A percentile compares a stretch with the other conserved stretches of the same genome.
Evolutionary conservation across 2,888 invertebrate species (phyloP).

Genomic region (Dermolepida albohirtum): DNA sequence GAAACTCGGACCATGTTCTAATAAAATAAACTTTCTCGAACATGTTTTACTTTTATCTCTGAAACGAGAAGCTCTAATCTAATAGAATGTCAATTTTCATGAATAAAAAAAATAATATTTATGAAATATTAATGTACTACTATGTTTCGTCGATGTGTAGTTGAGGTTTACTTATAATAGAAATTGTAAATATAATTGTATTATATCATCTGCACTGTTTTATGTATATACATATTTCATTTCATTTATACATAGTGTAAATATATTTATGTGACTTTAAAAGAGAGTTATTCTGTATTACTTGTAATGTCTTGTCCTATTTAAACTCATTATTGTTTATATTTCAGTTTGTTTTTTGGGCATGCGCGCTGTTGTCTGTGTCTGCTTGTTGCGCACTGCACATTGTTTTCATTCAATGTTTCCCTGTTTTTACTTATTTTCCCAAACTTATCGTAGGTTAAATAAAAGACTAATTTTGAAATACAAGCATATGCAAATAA

Average conservation of each 20-base stretch:
- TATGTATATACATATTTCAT: slow-evolving; percentile 20
- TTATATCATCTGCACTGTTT: too few relatives aligned
- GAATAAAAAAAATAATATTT: too few relatives aligned
- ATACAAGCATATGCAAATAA: too few relatives aligned
- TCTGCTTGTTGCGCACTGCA: slow-evolving; percentile 54
- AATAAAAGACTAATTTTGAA: background rate
- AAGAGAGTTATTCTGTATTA: slow-evolving; percentile 14
- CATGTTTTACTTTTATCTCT: too few relatives aligned
- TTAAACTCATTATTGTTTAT: slow-evolving; percentile 16
- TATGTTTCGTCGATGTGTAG: too few relatives aligned
- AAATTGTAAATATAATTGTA: too few relatives aligned
- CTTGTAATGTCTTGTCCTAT: slow-evolving; percentile 19
- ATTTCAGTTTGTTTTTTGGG: slow-evolving; percentile 24
- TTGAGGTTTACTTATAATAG: too few relatives aligned
- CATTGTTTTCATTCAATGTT: slow-evolving; percentile 26
- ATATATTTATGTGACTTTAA: slow-evolving; percentile 33
- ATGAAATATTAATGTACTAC: too few relatives aligned
- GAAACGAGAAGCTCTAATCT: too few relatives aligned
- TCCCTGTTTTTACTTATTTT: slow-evolving; percentile 15
- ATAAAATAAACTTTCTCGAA: too few relatives aligned
- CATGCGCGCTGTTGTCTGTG: slow-evolving; percentile 47
- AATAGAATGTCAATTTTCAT: too few relatives aligned
- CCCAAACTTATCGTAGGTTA: slow-evolving; percentile 23
- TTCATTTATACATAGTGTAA: slow-evolving; percentile 32
- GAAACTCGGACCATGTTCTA: background rate